Conservation (phyloP, 2,113 vertebrate genomes). For the Chaetorhynchus papuensis region DNA sequence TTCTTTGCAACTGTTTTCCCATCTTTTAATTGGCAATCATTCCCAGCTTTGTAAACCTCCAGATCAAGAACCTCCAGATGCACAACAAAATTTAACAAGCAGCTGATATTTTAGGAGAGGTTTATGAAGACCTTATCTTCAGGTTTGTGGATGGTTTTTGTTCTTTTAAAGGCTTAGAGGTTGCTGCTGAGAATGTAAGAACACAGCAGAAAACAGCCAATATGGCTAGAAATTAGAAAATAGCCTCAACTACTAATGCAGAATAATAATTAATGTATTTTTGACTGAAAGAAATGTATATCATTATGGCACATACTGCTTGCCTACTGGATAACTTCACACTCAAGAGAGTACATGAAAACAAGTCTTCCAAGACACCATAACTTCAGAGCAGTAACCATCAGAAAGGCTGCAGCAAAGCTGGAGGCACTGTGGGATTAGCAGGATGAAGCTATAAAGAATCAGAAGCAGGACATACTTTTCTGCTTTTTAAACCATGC, state of each 20-base stretch:
- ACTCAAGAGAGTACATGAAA: not conserved
- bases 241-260: not conserved
- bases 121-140: not conserved
- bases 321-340: not conserved
- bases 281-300: not conserved
- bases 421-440: not conserved
- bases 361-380: not conserved
- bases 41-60: not conserved
- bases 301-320: not conserved
- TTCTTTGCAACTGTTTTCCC: not conserved
- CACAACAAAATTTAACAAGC: not conserved
- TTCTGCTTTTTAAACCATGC: not conserved
- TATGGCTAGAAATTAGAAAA: not conserved
- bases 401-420: not conserved
- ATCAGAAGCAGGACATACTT: not conserved
- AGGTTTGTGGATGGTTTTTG: not conserved
- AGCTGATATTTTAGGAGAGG: not conserved
- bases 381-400: not conserved
- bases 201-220: not conserved
- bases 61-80: not conserved
- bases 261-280: not conserved
- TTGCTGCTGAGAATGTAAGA: not conserved
- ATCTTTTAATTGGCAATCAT: not conserved
- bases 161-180: not conserved
- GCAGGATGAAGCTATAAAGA: not conserved